These are phyloP conservation scores for Zapus hudsonius DNA, from an alignment of 2,113 vertebrate species.

Conservation along the genomic window DNA sequence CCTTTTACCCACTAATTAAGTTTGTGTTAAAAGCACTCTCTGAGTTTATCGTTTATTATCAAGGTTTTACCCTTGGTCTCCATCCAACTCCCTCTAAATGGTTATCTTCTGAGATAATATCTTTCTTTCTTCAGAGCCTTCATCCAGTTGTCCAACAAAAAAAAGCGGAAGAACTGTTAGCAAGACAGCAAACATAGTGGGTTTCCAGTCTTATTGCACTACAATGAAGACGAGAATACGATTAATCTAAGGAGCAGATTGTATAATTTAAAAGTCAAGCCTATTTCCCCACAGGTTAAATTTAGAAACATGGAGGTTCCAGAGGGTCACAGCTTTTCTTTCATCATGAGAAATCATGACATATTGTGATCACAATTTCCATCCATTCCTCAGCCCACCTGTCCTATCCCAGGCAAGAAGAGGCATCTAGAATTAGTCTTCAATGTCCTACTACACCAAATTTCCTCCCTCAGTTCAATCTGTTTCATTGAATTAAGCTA, in stretches of 20 bases:
- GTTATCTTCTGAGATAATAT: not conserved
- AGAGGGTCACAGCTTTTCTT: not conserved
- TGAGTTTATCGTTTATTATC: no score
- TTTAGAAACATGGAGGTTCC: not conserved
- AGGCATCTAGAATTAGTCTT: not conserved
- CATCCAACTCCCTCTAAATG: not conserved
- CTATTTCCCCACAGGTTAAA: not conserved
- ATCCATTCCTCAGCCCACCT: not conserved
- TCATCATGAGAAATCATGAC: not conserved
- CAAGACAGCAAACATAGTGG: not conserved
- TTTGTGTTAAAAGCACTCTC: not conserved
- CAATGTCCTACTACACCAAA: not conserved
- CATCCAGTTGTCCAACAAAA: not conserved
- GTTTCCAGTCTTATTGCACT: not conserved
- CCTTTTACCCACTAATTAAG: not conserved
- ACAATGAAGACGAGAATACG: not conserved
- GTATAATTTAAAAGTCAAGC: not conserved
- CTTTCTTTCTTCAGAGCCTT: not conserved
- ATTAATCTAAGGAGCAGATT: not conserved
- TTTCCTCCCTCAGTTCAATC: not conserved
- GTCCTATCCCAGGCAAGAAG: not conserved
- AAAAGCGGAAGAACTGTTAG: not conserved
- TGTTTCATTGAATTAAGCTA: not conserved
- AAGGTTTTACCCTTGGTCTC: not conserved
- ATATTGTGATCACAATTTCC: not conserved